Base-by-base conservation (phyloP, 2,888 invertebrate species). In the Thelaira solivaga region DNA sequence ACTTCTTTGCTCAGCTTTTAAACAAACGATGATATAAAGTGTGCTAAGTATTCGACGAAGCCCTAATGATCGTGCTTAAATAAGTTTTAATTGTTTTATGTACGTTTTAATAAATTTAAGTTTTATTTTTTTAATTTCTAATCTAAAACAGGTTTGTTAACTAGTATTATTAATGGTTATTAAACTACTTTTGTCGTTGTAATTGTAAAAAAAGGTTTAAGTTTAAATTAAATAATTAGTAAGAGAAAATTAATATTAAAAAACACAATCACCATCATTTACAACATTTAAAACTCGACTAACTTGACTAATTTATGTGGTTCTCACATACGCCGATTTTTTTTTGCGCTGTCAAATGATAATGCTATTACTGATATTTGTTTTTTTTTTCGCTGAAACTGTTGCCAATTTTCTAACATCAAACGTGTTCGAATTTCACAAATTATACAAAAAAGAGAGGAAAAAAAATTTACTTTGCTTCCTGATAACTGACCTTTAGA, bases 71-170 rank as follows among this genome's bases (percentile, higher is more conserved):
- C 64, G 79, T 69, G 80, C 77, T 78, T 80, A 76, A 80, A 76
- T 80, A 79, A 80, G 71, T 61, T 77, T 77, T 80, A 80, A 80
- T 80, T 80, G 77, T 49, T 13, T 45, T 45, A 29, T 34, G 34
- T 59, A 31, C 36, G 22, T 43, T 71, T 71, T 51, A 24, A 55
- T 39, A 67, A 62, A 47, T 68, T 73, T 20, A 24, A 59, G 11
- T 51, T 71, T 62, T 34, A 53, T 43, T 16, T 41, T 59, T 62
- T 67, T 7, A 75, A 53, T 43, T 49, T 73, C 29, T 73, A 49
- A 69, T 55, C 55, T 51, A 36, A 45, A 78, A 78, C 78, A 39
- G 51, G 78, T 78, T 74, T 36, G 10, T 39, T 55, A 61, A 78
- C 22, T 65, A 29, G 65, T 71, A 74, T 65, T 74, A 74, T 64